Evolutionary conservation across 2,888 invertebrate genomes (phyloP), one percentile per base, ranked within the genome.

Genomic region (Scaptomyza flava): DNA sequence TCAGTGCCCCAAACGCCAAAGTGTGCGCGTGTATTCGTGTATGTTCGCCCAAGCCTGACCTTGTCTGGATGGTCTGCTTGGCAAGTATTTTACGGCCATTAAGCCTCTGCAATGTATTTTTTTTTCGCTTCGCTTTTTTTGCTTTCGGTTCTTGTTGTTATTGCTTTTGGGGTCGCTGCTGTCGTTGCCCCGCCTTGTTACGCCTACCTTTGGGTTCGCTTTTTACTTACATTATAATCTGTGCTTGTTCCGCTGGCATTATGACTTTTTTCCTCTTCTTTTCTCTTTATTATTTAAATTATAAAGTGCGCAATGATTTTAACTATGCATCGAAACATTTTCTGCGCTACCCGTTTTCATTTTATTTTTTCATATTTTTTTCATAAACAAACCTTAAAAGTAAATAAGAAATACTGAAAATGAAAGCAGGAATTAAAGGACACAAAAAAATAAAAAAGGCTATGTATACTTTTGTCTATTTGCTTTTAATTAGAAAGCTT

Each of bases 61-160:
- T 80, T 82, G 85, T 68, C 80, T 76, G 85, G 68, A 51, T 76
- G 57, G 50, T 52, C 61, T 58, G 83, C 70, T 81, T 68, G 77
- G 64, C 65, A 73, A 81, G 83, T 79, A 82, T 82, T 82, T 82
- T 81, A 86, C 81, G 81, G 84, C 77, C 84, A 79, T 86, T 83
- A 82, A 81, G 86, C 43, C 52, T 48, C 64, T 59, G 69, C 67
- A 70, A 78, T 73, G 78, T 82, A 76, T 78, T 68, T 76, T 81
- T 77, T 71, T 74, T 81, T 41, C 4, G 11, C 17, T 62, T 17
- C 45, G 62, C 53, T 57, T n/a, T n/a, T n/a, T n/a, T n/a, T 57
- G 68, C 52, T 52, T 57, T 59, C 46, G 17, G 17, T 9, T 41
- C 4, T 9, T 58, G 47, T 38, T 72, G 57, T 63, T 74, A 58